Base-by-base conservation (phyloP, 2,113 vertebrate genomes). In the Xyliphius kryptos region DNA sequence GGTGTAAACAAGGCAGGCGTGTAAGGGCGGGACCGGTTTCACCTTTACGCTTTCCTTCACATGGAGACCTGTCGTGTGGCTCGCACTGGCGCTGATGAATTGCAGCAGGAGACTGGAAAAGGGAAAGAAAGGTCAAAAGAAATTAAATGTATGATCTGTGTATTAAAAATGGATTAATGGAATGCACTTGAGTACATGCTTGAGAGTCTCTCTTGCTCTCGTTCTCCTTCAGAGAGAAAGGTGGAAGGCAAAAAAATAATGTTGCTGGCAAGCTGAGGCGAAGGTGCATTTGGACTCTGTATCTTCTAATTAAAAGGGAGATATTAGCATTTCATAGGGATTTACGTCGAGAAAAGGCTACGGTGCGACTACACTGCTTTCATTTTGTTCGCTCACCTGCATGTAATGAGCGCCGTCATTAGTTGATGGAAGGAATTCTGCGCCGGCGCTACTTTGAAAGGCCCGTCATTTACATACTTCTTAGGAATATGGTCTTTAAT, bases 371-470 rank as follows among this genome's bases (percentile, higher is more conserved):
- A 89, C 89, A 85, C 89, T 83, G 86, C 92, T 90, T 96, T 97
- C 92, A 94, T 97, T 95, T 48, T 12, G 87, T 88, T 88, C 84
- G 89, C 89, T 90, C 90, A 91, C 91, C 89, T 88, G 89, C 86
- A 88, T 89, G 92, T 97, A 97, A 97, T 95, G 95, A 97, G 95
- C 86, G 88, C 89, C 91, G 90, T 97, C 94, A 96, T 98, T 97
- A 98, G 93, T 93, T 97, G 94, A 97, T 94, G 90, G 92, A 97
- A 91, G 90, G 91, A 92, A 94, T 92, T 93, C 56, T 92, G 91
- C 91, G 90, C 89, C 80, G 78, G 86, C 88, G 88, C 89, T 94
- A 90, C 92, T 91, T 96, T 96, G 92, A 97, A 96, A 97, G 91
- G 89, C 91, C 89, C 86, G 83, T 92, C 87, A 93, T 92, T 92